Percentiles rank a stretch among this genome's conserved stretches.
Evolutionary conservation across 2,888 invertebrate genomes (phyloP).

Genomic region (Cantharis flavilabris): DNA sequence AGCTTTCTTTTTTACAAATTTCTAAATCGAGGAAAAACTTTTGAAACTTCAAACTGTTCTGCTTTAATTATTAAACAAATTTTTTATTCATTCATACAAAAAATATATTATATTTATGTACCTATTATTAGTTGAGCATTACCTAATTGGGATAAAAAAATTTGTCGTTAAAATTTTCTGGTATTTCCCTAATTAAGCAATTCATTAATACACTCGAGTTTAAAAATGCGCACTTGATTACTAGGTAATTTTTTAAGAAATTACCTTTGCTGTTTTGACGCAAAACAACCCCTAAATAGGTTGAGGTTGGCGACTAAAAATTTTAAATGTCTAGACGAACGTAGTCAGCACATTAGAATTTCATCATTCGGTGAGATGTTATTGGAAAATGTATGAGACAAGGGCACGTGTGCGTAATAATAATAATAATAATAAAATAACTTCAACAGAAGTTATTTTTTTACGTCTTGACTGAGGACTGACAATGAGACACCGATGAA

Average conservation of each 20-base stretch:
- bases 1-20: not conserved
- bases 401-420: not conserved
- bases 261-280: not conserved
- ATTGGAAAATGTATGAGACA: not conserved
- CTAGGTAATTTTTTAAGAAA: not conserved
- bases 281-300: not conserved
- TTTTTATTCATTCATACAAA: not conserved
- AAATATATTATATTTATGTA: too few species aligned
- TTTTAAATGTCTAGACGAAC: not conserved
- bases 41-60: not conserved
- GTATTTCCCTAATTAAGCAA: not conserved
- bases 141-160: not conserved
- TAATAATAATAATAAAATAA: not conserved
- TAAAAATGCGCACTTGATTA: not conserved
- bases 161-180: not conserved
- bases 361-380: not conserved
- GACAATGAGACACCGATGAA: not conserved
- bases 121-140: too few species aligned
- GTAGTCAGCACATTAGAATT: not conserved
- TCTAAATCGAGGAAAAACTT: not conserved
- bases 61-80: not conserved
- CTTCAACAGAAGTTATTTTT: not conserved
- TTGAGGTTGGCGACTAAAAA: not conserved
- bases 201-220: not conserved
- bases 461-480: not conserved